Conservation (phyloP, 1,140 invertebrate genomes). For the Lepidotrigona ventralis region DNA sequence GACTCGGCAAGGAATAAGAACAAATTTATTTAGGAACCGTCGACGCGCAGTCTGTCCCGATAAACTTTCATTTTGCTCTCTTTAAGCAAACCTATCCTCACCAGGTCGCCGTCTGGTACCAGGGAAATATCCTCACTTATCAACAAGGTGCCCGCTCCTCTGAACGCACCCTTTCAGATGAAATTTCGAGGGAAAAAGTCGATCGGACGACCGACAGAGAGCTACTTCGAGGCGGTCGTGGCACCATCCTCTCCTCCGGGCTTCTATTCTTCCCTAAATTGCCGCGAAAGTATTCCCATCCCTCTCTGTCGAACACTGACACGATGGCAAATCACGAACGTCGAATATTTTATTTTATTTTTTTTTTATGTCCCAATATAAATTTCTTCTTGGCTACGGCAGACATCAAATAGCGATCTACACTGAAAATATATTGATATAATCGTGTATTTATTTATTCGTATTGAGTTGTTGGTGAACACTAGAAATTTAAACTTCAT, state of each 20-base stretch:
- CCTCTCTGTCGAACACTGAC: neutral
- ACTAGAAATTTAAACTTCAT: too few species aligned
- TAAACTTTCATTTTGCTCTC: constrained; percentile 36
- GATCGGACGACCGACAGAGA: neutral
- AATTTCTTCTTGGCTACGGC: too few species aligned
- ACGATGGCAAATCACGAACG: too few species aligned
- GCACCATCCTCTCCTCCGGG: too few species aligned
- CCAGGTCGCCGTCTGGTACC: neutral
- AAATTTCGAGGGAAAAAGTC: constrained; percentile 23
- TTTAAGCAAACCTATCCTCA: constrained; percentile 24
- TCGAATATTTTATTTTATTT: too few species aligned
- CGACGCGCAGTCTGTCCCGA: neutral
- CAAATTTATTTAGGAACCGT: constrained; percentile 45
- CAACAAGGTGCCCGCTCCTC: neutral
- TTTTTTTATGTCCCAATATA: too few species aligned
- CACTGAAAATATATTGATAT: too few species aligned
- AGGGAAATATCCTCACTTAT: neutral
- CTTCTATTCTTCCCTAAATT: neutral
- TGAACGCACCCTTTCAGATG: constrained; percentile 2
- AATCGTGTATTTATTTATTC: too few species aligned
- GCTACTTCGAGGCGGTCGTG: too few species aligned
- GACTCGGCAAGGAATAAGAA: constrained; percentile 10
- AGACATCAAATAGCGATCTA: too few species aligned
- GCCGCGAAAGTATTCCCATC: neutral
- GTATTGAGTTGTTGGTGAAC: too few species aligned